Conservation (phyloP, 2,797 vertebrate genomes). For the Macrochelys suwanniensis region DNA sequence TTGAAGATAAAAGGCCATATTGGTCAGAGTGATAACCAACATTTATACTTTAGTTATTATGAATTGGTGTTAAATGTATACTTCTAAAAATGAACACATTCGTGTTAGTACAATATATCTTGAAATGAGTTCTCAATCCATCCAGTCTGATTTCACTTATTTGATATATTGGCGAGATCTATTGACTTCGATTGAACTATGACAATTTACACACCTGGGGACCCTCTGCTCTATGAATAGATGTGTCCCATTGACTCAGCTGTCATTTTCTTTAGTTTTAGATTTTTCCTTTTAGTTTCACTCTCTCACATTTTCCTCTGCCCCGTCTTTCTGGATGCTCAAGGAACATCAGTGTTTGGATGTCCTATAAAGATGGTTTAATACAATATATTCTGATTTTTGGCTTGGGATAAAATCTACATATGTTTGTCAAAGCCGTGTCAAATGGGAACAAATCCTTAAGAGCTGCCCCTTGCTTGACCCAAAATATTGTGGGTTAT, state of each 20-base stretch:
- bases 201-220: background rate
- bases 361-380: conserved; percentile 4
- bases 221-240: background rate
- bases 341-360: background rate
- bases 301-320: background rate
- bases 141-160: conserved; percentile 15
- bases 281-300: conserved; percentile 13
- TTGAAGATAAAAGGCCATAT: background rate
- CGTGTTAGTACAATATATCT: background rate
- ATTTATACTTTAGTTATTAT: background rate
- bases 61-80: background rate
- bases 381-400: conserved; percentile 60
- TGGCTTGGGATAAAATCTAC: conserved; percentile 60
- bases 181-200: conserved; percentile 5
- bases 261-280: background rate
- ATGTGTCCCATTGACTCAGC: background rate
- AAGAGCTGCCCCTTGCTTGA: conserved; percentile 62
- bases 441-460: conserved; percentile 70
- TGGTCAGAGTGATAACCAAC: background rate
- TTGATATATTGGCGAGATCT: background rate
- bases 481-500: conserved; percentile 70
- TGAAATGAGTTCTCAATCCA: background rate
- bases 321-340: conserved; percentile 21
- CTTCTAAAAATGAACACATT: conserved; percentile 13
- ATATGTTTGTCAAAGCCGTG: conserved; percentile 58